phyloP scores from a whole-genome alignment of 2,113 vertebrate species.

The Donacobius atricapilla region DNA sequence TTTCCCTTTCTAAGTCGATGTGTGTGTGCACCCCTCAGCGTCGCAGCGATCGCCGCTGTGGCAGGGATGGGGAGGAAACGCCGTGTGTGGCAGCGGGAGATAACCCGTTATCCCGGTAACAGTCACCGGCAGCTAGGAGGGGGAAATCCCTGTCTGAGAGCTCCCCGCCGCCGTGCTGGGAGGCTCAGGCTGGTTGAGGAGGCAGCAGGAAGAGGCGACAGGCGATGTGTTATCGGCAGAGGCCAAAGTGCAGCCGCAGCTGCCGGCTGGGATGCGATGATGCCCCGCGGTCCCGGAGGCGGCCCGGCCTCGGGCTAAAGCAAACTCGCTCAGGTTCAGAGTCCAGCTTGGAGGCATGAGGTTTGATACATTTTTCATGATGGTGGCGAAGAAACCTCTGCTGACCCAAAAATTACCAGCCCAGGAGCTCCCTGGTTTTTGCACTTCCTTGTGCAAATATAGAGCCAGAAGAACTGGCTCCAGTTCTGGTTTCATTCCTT shows the following conservation, averaged over 20 bases:
- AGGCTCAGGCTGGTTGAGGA: not conserved
- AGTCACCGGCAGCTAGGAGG: accelerated
- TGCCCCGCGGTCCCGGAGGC: not conserved
- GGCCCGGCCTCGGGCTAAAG: not conserved
- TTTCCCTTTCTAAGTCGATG: accelerated
- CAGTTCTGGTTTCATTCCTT: not conserved
- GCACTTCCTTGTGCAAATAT: accelerated
- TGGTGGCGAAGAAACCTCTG: not conserved
- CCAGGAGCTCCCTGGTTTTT: not conserved
- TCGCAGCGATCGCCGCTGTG: accelerated
- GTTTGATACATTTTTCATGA: not conserved
- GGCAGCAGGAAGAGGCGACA: not conserved
- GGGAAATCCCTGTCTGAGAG: not conserved
- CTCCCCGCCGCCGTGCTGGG: not conserved
- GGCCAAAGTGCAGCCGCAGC: not conserved
- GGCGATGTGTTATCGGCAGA: not conserved
- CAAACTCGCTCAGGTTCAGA: not conserved
- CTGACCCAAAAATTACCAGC: not conserved
- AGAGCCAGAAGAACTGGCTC: not conserved
- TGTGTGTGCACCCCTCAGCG: accelerated
- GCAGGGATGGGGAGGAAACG: not conserved
- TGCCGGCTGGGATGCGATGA: not conserved
- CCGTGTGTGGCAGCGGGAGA: not conserved
- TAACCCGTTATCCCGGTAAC: not conserved
- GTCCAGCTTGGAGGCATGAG: not conserved